Conservation (phyloP, 1,140 invertebrate species). For the Drepana arcuata region DNA sequence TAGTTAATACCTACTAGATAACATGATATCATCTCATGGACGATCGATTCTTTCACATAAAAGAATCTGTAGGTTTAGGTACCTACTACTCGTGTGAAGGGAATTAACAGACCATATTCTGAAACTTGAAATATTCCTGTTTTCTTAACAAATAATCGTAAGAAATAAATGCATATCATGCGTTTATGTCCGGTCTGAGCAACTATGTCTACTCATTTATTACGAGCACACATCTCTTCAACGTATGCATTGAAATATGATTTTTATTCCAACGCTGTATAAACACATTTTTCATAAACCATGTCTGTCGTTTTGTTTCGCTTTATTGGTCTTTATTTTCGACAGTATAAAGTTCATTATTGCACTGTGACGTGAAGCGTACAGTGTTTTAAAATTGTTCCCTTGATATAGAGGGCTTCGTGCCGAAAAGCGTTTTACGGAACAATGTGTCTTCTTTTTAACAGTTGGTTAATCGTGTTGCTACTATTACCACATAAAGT, state of each 20-base stretch:
- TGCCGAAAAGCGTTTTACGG: constrained; percentile 66
- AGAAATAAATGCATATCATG: constrained; percentile 52
- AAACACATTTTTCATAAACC: constrained; percentile 31
- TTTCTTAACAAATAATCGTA: constrained; percentile 53
- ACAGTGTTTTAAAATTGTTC: constrained; percentile 38
- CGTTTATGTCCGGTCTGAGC: too few relatives aligned
- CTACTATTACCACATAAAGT: constrained; percentile 24
- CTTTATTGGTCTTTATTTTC: constrained; percentile 24
- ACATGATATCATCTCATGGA: too few relatives aligned
- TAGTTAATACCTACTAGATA: too few relatives aligned
- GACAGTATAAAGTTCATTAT: constrained; percentile 29
- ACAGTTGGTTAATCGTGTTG: constrained; percentile 55
- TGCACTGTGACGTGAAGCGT: constrained; percentile 18
- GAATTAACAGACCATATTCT: too few relatives aligned
- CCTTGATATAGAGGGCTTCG: constrained; percentile 52
- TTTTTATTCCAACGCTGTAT: constrained; percentile 23
- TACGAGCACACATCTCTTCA: too few relatives aligned
- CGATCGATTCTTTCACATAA: too few relatives aligned
- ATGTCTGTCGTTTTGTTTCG: constrained; percentile 9
- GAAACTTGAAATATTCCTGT: too few relatives aligned
- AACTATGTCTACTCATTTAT: too few relatives aligned
- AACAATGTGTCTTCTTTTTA: constrained; percentile 64
- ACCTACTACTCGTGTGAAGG: too few relatives aligned
- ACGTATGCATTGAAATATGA: constrained; percentile 25
- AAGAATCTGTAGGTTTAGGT: too few relatives aligned